Percentiles rank a stretch among this genome's conserved stretches.
Conservation (phyloP, 2,113 vertebrate genomes). For the Charina bottae region DNA sequence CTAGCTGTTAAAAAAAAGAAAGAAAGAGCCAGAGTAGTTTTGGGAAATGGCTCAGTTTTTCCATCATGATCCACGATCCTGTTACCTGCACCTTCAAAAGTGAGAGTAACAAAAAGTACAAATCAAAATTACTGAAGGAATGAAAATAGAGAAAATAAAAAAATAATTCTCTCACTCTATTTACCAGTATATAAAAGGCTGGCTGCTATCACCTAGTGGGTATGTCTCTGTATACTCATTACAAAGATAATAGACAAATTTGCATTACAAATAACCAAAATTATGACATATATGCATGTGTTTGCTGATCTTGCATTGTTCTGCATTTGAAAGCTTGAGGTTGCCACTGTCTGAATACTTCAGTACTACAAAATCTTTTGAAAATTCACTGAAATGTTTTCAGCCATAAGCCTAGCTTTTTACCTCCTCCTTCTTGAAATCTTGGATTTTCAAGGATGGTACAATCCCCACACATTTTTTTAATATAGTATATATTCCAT, state of each 20-base stretch:
- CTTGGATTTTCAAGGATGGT: background rate
- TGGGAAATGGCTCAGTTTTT: background rate
- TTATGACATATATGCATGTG: background rate
- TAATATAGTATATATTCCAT: background rate
- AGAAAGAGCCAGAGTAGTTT: background rate
- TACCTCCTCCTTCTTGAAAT: background rate
- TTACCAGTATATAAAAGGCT: background rate
- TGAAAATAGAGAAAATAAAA: background rate
- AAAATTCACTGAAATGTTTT: background rate
- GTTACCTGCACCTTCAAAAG: background rate
- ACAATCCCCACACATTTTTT: background rate
- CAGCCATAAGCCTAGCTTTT: background rate
- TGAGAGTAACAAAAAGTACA: background rate
- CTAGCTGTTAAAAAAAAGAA: background rate
- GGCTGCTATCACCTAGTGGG: background rate
- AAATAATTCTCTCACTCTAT: background rate
- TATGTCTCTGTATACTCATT: background rate
- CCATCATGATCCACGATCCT: background rate
- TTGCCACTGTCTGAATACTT: no score
- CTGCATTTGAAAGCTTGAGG: background rate
- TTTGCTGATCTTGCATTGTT: constrained; percentile 4
- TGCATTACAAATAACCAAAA: background rate
- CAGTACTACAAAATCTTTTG: background rate
- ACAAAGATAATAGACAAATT: background rate
- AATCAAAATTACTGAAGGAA: background rate